Base-by-base conservation (phyloP, 2,113 vertebrate species). In the Myotis yumanensis region DNA sequence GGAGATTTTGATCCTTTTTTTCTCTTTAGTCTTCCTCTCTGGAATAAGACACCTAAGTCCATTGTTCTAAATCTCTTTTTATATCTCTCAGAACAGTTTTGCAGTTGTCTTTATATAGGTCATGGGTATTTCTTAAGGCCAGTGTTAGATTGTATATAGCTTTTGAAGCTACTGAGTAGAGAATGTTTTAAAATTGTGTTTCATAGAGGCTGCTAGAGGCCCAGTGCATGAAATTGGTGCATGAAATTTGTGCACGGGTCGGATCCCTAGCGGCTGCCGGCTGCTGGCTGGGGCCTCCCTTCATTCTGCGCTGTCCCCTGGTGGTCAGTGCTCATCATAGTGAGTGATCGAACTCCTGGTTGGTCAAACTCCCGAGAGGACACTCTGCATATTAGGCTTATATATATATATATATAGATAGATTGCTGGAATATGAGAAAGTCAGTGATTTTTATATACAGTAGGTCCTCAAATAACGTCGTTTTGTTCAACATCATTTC, bases 31-130 rank as follows among this genome's bases (percentile, higher is more conserved):
- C 57, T 87, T 43, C 68, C 75, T 88, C 40, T 84, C 18, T 72
- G 23, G 12, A 75, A 43, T 72, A 51, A 68, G 37, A 37, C 14
- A 48, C 37, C 12, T 30, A 32, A 37, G 12, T 54, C 48, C 30
- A n/a, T 92, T 77, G 62, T 73, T 77, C 62, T 40, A 52, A 30
- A 35, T 73, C 17, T 52, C 52, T 72, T 81, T 96, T 43, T 23
- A 51, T 62, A 5, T 82, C 32, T 71, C 46, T 77, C 30, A 32
- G 62, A 59, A 73, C 18, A 48, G 35, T 46, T 43, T 94, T 75
- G 28, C 23, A 48, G 11, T 90, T 96, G 73, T 93, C 89, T 91
- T 69, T 93, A 89, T 59, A 72, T 66, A 93, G 87, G 83, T 88
- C 84, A 48, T 25, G 30, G 66, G 1, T 69, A 83, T 96, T 51